Evolutionary conservation across 2,888 invertebrate species (phyloP).

Genomic region (Ennomos erosarius): DNA sequence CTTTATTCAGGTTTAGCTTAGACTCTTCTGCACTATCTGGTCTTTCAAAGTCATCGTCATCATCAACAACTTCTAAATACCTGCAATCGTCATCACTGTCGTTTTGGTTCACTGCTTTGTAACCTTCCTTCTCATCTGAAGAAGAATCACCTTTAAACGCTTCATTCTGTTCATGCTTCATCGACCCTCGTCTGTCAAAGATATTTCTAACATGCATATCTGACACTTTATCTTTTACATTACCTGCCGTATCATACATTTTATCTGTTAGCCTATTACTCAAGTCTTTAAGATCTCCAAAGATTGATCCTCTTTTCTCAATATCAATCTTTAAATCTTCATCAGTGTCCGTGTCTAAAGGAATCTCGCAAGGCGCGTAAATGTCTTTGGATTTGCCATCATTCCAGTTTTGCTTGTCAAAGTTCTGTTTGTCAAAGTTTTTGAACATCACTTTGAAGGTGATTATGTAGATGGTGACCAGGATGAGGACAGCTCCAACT

Average conservation of each 20-base stretch:
- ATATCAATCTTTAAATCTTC: slow-evolving; percentile 42
- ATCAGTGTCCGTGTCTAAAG: slow-evolving; percentile 65
- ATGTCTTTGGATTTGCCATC: slow-evolving; percentile 53
- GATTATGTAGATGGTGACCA: slow-evolving; percentile 76
- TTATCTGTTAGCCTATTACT: slow-evolving; percentile 63
- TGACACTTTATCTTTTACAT: slow-evolving; percentile 60
- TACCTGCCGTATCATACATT: slow-evolving; percentile 69
- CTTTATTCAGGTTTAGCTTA: slow-evolving; percentile 32
- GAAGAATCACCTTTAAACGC: slow-evolving; percentile 44
- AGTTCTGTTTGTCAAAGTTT: slow-evolving; percentile 51
- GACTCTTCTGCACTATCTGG: slow-evolving; percentile 24
- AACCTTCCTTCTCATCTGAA: slow-evolving; percentile 44
- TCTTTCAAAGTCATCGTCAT: slow-evolving; percentile 68
- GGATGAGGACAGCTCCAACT: slow-evolving; percentile 79
- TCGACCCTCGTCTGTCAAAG: slow-evolving; percentile 60
- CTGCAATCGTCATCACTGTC: slow-evolving; percentile 72
- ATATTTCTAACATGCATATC: slow-evolving; percentile 61
- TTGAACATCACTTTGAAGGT: slow-evolving; percentile 79
- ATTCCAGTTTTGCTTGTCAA: slow-evolving; percentile 49
- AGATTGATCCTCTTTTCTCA: slow-evolving; percentile 45
- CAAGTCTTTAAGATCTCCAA: slow-evolving; percentile 64
- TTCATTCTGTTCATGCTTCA: slow-evolving; percentile 57
- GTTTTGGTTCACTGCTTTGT: slow-evolving; percentile 57
- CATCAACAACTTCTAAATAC: slow-evolving; percentile 77
- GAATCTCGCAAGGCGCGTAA: slow-evolving; percentile 74